Evolutionary conservation across 2,113 vertebrate genomes (phyloP).

Genomic region (Raphicerus campestris): DNA sequence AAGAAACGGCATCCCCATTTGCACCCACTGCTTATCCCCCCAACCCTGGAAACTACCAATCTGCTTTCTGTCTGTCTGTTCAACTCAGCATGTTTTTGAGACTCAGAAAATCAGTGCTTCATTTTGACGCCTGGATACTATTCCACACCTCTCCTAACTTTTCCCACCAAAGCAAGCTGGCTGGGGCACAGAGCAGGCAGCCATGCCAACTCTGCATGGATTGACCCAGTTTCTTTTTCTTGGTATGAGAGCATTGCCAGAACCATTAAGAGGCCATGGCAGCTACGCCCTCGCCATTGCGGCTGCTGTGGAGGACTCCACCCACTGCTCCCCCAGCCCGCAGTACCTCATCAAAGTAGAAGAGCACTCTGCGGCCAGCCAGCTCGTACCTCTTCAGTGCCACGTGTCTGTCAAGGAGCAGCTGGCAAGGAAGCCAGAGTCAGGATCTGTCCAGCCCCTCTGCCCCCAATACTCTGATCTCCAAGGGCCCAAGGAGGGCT

Average conservation of each 20-base stretch:
- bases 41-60: neutral
- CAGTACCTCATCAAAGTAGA: conserved; percentile 95
- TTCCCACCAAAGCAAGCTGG: neutral
- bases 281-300: accelerated
- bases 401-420: conserved; percentile 90
- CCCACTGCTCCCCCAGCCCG: neutral
- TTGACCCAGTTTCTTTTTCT: neutral
- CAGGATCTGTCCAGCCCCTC: neutral
- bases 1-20: neutral
- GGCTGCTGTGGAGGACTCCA: neutral
- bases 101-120: neutral
- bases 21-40: neutral
- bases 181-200: neutral
- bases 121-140: neutral
- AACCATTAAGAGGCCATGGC: neutral
- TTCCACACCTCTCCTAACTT: too few species aligned
- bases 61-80: neutral
- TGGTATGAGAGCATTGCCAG: neutral
- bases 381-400: conserved; percentile 93
- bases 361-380: conserved; percentile 89
- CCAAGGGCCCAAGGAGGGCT: neutral
- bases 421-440: conserved; percentile 73
- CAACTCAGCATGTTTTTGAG: neutral
- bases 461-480: neutral
- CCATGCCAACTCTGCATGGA: neutral